Evolutionary conservation across 2,113 vertebrate genomes (phyloP).

Genomic region (Triplophysa rosa): DNA sequence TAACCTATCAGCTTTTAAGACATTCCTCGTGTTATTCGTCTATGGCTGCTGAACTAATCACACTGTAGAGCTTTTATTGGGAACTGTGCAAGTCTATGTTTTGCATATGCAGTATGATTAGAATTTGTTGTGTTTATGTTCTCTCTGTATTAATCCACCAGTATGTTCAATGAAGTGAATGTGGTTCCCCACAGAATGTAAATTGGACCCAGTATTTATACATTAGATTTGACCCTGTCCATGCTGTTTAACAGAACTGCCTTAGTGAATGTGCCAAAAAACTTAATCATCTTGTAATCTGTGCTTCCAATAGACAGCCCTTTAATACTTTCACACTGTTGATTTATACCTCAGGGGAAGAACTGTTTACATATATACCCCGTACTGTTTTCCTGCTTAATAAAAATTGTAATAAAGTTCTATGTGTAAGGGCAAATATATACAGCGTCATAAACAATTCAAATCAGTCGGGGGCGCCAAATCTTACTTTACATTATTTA

Average conservation of each 20-base stretch:
- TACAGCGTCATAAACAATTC: neutral
- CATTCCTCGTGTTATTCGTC: neutral
- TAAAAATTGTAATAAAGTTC: constrained; percentile 19
- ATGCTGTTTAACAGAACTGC: constrained; percentile 28
- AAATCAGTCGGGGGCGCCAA: constrained; percentile 35
- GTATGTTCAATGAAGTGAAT: neutral
- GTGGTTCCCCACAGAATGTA: neutral
- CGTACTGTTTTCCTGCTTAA: constrained; percentile 20
- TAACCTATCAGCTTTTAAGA: neutral
- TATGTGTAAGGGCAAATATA: neutral
- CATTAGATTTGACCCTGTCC: neutral
- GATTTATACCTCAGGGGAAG: neutral
- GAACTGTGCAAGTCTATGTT: neutral
- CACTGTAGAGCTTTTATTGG: constrained; percentile 15
- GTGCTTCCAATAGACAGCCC: constrained; percentile 21
- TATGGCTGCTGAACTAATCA: neutral
- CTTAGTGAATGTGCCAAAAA: constrained; percentile 60
- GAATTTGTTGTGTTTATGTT: neutral
- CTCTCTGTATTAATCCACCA: neutral
- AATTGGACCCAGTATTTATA: neutral
- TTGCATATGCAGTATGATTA: neutral
- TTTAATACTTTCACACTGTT: constrained; percentile 4
- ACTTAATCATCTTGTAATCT: constrained; percentile 5
- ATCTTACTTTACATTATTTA: neutral
- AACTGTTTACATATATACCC: constrained; percentile 35